These are phyloP conservation scores for Apamea monoglypha DNA, from an alignment of 2,888 invertebrate species.

Conservation along the genomic window DNA sequence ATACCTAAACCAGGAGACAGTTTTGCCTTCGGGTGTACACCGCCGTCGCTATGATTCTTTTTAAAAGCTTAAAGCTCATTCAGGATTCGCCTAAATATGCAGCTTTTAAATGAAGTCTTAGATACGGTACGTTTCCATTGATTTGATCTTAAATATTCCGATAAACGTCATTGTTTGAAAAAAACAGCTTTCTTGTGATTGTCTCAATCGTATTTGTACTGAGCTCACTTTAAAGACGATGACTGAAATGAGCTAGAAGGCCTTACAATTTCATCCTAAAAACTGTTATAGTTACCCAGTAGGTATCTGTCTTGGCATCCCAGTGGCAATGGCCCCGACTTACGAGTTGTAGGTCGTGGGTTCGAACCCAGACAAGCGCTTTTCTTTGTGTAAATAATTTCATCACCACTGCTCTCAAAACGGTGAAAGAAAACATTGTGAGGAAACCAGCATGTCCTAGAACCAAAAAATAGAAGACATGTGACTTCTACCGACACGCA, in stretches of 20 bases:
- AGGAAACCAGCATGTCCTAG: too few species aligned
- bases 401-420: too few species aligned
- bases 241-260: not conserved
- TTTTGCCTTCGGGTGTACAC: constrained; percentile 69
- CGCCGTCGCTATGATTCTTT: constrained; percentile 85
- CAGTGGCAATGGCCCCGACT: too few species aligned
- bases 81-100: constrained; percentile 86
- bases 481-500: too few species aligned
- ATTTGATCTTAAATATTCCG: not conserved
- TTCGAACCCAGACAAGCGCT: too few species aligned
- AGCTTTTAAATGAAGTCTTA: constrained; percentile 89
- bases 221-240: not conserved
- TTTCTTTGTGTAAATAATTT: too few species aligned
- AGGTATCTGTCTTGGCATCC: too few species aligned
- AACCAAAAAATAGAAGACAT: too few species aligned
- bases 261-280: not conserved
- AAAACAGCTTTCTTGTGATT: not conserved
- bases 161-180: not conserved
- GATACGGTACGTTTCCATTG: constrained; percentile 77
- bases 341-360: too few species aligned
- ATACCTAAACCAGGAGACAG: constrained; percentile 20
- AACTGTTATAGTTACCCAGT: not conserved
- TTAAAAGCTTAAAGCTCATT: constrained; percentile 88
- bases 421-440: too few species aligned
- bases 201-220: too few species aligned